phyloP scores from a whole-genome alignment of 2,797 vertebrate species.

The Hippopotamyrus pictus region DNA sequence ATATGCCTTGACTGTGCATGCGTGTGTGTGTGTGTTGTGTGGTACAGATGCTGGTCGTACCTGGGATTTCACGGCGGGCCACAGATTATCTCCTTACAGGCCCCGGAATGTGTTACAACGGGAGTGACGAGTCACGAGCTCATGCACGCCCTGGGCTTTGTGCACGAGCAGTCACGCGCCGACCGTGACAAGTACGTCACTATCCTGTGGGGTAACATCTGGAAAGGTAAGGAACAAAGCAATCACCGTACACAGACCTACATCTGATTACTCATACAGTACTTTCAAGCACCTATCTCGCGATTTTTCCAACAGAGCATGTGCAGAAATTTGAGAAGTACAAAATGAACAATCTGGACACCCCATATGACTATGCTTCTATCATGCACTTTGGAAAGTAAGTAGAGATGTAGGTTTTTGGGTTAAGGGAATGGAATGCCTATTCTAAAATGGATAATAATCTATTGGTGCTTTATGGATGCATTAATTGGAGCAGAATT shows the following conservation, averaged over 20 bases:
- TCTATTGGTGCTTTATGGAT: background rate
- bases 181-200: conserved; percentile 81
- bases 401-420: conserved; percentile 32
- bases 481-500: background rate
- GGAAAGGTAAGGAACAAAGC: conserved; percentile 62
- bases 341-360: conserved; percentile 65
- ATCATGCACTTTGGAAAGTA: conserved; percentile 86
- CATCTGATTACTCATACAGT: background rate
- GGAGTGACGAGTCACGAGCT: conserved; percentile 80
- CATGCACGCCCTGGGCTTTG: conserved; percentile 78
- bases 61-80: conserved; percentile 71
- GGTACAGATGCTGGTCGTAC: conserved; percentile 74
- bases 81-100: conserved; percentile 72
- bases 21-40: conserved; percentile 35
- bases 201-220: conserved; percentile 79
- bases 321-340: conserved; percentile 76
- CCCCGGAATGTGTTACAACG: conserved; percentile 63
- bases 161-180: conserved; percentile 78
- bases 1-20: background rate
- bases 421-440: background rate
- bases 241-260: background rate
- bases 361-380: conserved; percentile 77
- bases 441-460: background rate
- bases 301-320: conserved; percentile 49
- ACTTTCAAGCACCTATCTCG: background rate